phyloP scores from a whole-genome alignment of 2,888 invertebrate genomes.

The Euclidia mi region DNA sequence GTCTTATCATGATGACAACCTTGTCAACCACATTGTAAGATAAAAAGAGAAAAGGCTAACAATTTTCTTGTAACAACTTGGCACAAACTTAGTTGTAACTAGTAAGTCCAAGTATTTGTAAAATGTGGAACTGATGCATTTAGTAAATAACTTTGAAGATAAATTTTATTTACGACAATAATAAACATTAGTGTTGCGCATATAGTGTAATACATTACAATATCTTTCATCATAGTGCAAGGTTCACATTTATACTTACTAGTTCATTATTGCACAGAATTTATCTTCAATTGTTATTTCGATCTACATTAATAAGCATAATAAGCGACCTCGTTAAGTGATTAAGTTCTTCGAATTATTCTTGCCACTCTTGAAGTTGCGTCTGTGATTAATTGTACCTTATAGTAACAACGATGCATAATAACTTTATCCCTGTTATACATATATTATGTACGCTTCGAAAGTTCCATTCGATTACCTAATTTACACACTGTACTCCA shows the following conservation, averaged over 20 bases:
- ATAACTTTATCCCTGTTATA: conserved; percentile 50
- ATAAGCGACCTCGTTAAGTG: conserved; percentile 31
- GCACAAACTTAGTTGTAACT: neutral
- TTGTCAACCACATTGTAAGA: conserved; percentile 15
- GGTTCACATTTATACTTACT: conserved; percentile 21
- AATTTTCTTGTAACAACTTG: neutral
- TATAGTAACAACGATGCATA: conserved; percentile 66
- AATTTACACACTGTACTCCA: conserved; percentile 5
- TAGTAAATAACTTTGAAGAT: conserved; percentile 66
- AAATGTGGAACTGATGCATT: conserved; percentile 28
- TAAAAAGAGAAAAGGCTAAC: neutral
- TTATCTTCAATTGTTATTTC: conserved; percentile 64
- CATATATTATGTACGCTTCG: conserved; percentile 40
- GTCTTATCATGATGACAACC: conserved; percentile 13
- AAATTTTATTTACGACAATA: conserved; percentile 56
- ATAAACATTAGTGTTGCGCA: neutral
- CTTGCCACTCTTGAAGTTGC: conserved; percentile 78
- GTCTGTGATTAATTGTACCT: conserved; percentile 81
- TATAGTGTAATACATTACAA: conserved; percentile 13
- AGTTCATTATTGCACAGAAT: conserved; percentile 51
- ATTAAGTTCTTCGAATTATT: conserved; percentile 46
- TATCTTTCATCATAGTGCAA: conserved; percentile 22
- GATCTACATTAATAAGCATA: conserved; percentile 24
- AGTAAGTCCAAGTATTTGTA: conserved; percentile 8
- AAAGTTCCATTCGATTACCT: conserved; percentile 39